A percentile compares a stretch with the other conserved stretches of the same genome.
phyloP scores from a whole-genome alignment of 2,888 invertebrate genomes.

The Melolontha melolontha region DNA sequence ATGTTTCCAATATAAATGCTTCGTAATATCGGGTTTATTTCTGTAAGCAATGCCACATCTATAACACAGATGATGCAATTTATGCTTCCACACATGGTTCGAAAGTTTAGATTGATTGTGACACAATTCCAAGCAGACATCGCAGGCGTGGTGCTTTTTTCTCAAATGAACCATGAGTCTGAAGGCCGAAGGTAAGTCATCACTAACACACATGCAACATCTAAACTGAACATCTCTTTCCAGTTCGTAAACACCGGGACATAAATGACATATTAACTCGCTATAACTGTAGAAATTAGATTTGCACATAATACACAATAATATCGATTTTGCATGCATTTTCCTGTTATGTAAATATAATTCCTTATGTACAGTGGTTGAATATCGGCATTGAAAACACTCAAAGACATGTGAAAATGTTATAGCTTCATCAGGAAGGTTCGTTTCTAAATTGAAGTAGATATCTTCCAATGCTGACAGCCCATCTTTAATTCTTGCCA shows the following conservation, averaged over 20 bases:
- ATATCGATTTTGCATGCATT: conserved; percentile 85
- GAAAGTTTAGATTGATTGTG: conserved; percentile 83
- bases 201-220: conserved; percentile 84
- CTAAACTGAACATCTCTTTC: conserved; percentile 79
- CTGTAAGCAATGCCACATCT: conserved; percentile 89
- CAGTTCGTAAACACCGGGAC: conserved; percentile 80
- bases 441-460: conserved; percentile 80
- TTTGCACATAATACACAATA: conserved; percentile 89
- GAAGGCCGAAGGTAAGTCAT: conserved; percentile 86
- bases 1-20: conserved; percentile 93
- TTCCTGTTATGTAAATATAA: conserved; percentile 84
- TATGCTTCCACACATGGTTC: conserved; percentile 92
- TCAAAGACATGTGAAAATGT: conserved; percentile 80
- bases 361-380: conserved; percentile 84
- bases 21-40: conserved; percentile 88
- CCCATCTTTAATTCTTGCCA: conserved; percentile 73
- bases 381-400: conserved; percentile 88
- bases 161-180: conserved; percentile 89
- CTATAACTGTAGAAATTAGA: conserved; percentile 89
- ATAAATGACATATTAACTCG: conserved; percentile 87
- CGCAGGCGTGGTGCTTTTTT: conserved; percentile 87
- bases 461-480: conserved; percentile 72
- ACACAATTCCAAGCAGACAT: conserved; percentile 87
- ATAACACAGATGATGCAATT: conserved; percentile 87
- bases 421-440: conserved; percentile 69